Evolutionary conservation across 1,140 invertebrate genomes (phyloP).

Genomic region (Zaprionus inermis): DNA sequence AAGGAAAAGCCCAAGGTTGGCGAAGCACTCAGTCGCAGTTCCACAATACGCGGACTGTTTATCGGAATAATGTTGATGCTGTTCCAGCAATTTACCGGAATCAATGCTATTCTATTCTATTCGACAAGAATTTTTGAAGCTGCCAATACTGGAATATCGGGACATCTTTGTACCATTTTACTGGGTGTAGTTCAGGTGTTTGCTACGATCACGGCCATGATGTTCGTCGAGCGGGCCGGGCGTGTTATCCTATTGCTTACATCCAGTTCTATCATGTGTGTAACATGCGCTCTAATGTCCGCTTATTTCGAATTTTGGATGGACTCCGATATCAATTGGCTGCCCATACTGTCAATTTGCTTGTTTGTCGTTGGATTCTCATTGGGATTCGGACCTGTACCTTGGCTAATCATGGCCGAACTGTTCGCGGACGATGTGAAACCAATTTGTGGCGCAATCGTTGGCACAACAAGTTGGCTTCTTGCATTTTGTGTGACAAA

Average conservation of each 20-base stretch:
- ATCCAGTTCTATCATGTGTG: constrained; percentile 87
- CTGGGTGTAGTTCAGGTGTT: constrained; percentile 90
- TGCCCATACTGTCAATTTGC: constrained; percentile 89
- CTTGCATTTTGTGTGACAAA: constrained; percentile 94
- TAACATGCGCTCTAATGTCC: constrained; percentile 86
- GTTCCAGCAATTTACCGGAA: constrained; percentile 67
- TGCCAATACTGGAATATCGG: constrained; percentile 20
- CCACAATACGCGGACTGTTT: constrained; percentile 31
- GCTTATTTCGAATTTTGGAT: constrained; percentile 86
- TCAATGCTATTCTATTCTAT: constrained; percentile 74
- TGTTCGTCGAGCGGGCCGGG: constrained; percentile 88
- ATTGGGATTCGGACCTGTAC: constrained; percentile 92
- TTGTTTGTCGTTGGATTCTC: constrained; percentile 91
- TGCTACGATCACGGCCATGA: constrained; percentile 87
- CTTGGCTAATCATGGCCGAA: constrained; percentile 91
- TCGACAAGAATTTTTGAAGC: constrained; percentile 52
- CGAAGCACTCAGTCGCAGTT: constrained; percentile 5
- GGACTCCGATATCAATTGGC: constrained; percentile 84
- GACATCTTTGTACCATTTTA: constrained; percentile 87
- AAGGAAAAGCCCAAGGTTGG: background rate
- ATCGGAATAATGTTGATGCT: constrained; percentile 60
- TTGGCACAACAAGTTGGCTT: constrained; percentile 90
- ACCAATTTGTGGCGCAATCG: constrained; percentile 89
- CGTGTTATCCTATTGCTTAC: constrained; percentile 88
- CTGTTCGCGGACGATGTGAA: constrained; percentile 90